These are phyloP conservation scores for Drosophila tristis DNA, from an alignment of 1,140 invertebrate genomes.

Conservation along the genomic window DNA sequence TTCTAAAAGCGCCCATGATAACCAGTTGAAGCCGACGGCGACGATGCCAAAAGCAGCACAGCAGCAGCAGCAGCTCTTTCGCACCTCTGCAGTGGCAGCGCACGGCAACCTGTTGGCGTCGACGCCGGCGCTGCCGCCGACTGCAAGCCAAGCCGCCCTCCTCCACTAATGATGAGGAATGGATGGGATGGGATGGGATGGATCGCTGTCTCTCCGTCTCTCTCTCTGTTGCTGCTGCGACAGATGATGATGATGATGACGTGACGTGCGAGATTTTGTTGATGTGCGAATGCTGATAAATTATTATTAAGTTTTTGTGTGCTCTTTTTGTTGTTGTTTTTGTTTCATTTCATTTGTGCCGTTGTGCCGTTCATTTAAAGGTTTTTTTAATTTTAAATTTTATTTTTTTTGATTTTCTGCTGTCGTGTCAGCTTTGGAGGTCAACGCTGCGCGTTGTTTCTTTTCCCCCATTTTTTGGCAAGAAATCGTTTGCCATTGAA, in stretches of 20 bases:
- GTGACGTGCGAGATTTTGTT: constrained; percentile 73
- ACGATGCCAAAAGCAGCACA: constrained; percentile 5
- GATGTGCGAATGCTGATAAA: constrained; percentile 74
- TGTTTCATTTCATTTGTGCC: constrained; percentile 32
- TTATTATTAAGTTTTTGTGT: constrained; percentile 58
- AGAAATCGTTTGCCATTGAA: constrained; percentile 65
- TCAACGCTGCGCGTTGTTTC: constrained; percentile 36
- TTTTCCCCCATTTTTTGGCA: constrained; percentile 34
- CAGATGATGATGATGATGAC: constrained; percentile 52
- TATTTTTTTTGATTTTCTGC: constrained; percentile 37
- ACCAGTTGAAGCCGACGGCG: constrained; percentile 61
- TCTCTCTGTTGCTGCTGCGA: constrained; percentile 22
- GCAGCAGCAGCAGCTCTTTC: constrained; percentile 43
- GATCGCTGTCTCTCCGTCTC: constrained; percentile 22
- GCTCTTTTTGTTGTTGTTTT: constrained; percentile 26
- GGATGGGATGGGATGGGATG: constrained; percentile 22
- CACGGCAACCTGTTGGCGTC: constrained; percentile 69
- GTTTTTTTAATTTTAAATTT: neutral
- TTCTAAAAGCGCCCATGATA: constrained; percentile 76
- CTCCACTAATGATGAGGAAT: constrained; percentile 33
- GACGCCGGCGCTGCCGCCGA: constrained; percentile 21
- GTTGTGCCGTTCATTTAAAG: constrained; percentile 36
- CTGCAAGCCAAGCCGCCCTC: constrained; percentile 5
- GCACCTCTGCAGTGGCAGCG: constrained; percentile 50
- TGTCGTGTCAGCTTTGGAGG: constrained; percentile 75